Base-by-base conservation (phyloP, 2,797 vertebrate species). In the Heteromormyrus szaboi region DNA sequence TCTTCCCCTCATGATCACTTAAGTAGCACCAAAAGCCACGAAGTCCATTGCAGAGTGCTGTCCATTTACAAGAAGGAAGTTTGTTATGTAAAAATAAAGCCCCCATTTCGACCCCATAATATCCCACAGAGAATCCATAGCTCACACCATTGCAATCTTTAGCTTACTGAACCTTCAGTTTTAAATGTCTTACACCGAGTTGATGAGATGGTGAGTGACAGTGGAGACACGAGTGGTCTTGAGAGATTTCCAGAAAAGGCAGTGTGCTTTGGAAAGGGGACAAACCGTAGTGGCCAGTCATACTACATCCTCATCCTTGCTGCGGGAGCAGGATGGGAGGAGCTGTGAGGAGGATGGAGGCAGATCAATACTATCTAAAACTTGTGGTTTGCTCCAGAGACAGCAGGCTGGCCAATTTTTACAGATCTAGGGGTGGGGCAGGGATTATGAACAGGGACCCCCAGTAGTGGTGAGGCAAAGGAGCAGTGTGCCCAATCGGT, bases 1-100 rank as follows among this genome's bases (percentile, higher is more conserved):
- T 29, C 65, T 65, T 25, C 81, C 44, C 59, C 17, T 14, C 9
- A 12, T 62, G 33, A 87, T 68, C 37, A 65, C 86, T 88, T 85
- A 92, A 94, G 95, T 94, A 95, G 95, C 94, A 93, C 93, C 90
- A 93, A 91, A 89, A 93, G 93, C 93, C 92, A 94, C 91, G 90
- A 90, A 92, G 93, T 94, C 92, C 92, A 92, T 93, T 93, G 95
- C 93, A 96, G 95, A 96, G 95, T 95, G 95, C 95, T 92, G 93
- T 93, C 93, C 92, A 89, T 93, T 91, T 91, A 89, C 92, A 51
- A 91, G 91, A 90, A 51, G 91, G 91, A 91, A 92, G 87, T 90
- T 90, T 92, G 29, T 89, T 92, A 92, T 94, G 92, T 90, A 94
- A 92, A 94, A 95, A 94, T 92, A 94, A 92, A 90, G 89, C 86